Base-by-base conservation (phyloP, 2,888 invertebrate genomes). In the Hartigia nigra region DNA sequence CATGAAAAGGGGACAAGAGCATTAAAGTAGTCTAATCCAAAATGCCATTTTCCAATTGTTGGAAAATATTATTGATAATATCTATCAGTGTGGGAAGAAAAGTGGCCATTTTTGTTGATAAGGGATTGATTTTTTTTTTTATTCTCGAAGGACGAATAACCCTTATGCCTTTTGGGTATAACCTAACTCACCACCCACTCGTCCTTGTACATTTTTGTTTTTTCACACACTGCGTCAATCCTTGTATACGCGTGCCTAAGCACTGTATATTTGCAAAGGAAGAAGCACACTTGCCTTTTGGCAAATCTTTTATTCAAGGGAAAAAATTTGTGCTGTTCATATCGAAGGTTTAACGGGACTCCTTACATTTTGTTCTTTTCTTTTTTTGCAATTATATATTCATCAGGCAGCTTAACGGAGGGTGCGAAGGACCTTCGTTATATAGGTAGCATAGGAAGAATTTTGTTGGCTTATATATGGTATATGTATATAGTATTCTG, bases 281-380 rank as follows among this genome's bases (percentile, higher is more conserved):
- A 39, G 12, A 31, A 31, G 31, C 70, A 31, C 14, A 70, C 32
- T 31, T 72, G 12, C 72, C 31, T 32, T 72, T 31, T 72, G 72
- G 72, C 72, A 72, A 34, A 72, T 72, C 72, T 72, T 72, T 72
- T 72, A 72, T 72, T 31, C 72, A 72, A 72, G 31, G 55, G 14
- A 31, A 34, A 72, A 72, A 14, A 72, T 34, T 72, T 72, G 32
- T 31, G 72, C 72, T 34, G 31, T 32, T 72, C 72, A 72, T 72
- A 72, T 72, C 72, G 72, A 12, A 72, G 72, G 12, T 31, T 72
- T 72, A 72, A 72, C 12, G 72, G 72, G 14, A 31, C 72, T 2
- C 31, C 72, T 55, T 55, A 55, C 23, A 55, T 55, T 55, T 55
- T 55, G 9, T 23, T 55, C 31, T 31, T 23, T 72, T 72, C 12